These are phyloP conservation scores for Pongo pygmaeus DNA, from an alignment of 2,113 vertebrate species.

Conservation along the genomic window DNA sequence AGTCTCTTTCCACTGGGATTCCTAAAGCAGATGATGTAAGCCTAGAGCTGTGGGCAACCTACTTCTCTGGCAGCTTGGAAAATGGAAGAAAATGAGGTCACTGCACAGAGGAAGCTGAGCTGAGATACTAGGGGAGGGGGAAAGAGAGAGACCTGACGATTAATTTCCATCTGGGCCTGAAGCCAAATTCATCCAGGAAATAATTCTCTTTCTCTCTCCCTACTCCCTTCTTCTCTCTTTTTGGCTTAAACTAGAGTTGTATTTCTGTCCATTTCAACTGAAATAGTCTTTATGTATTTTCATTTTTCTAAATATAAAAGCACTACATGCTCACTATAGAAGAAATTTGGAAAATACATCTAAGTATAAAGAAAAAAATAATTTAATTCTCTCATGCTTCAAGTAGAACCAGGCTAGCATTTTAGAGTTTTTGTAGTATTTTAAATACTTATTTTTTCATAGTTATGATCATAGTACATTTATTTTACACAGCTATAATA, in stretches of 20 bases:
- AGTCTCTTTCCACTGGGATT: constrained; percentile 38
- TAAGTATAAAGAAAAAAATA: not conserved
- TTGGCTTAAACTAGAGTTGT: constrained; percentile 25
- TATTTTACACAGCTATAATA: constrained; percentile 19
- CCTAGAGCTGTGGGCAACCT: constrained; percentile 62
- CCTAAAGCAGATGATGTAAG: constrained; percentile 53
- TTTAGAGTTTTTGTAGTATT: constrained; percentile 38
- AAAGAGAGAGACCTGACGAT: not conserved
- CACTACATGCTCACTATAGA: not conserved
- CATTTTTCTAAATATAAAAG: constrained; percentile 37
- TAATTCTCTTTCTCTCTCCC: not conserved
- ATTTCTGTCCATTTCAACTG: constrained; percentile 37
- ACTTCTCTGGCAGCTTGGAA: constrained; percentile 60
- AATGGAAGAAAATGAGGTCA: constrained; percentile 66
- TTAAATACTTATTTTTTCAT: constrained; percentile 29
- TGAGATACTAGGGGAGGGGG: constrained; percentile 9
- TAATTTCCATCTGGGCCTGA: constrained; percentile 26
- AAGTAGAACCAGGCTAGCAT: not conserved
- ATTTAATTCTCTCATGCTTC: not conserved
- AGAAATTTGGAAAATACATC: constrained; percentile 33
- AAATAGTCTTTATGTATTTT: not conserved
- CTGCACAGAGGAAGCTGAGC: constrained; percentile 58
- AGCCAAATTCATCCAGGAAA: constrained; percentile 38
- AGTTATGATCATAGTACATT: not conserved
- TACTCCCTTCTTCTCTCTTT: not conserved